Percentiles rank a stretch among this genome's conserved stretches.
These are phyloP conservation scores for Euplagia quadripunctaria DNA, from an alignment of 2,888 invertebrate species.

Conservation along the genomic window DNA sequence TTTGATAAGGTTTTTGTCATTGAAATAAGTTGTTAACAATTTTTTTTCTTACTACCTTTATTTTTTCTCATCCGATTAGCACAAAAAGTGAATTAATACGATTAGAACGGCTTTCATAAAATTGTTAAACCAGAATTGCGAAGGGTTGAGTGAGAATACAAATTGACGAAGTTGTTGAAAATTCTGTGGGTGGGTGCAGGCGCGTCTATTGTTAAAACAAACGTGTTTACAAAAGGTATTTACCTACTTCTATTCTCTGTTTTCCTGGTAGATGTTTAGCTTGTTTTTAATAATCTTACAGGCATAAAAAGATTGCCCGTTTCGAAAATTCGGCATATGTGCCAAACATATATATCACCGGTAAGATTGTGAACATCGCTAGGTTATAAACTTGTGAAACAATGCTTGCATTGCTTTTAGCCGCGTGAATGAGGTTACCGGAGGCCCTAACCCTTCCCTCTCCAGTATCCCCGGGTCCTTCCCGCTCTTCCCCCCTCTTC, in stretches of 20 bases:
- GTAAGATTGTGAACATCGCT: no score
- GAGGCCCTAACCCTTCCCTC: no score
- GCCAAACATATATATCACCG: no score
- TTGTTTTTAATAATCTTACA: background rate
- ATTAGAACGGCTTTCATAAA: constrained; percentile 16
- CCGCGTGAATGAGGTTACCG: no score
- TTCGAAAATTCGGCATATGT: no score
- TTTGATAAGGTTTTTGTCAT: background rate
- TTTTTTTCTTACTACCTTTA: background rate
- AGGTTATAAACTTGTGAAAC: no score
- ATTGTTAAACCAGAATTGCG: constrained; percentile 21
- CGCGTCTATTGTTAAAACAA: constrained; percentile 29
- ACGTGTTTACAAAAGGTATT: constrained; percentile 21
- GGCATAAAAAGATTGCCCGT: no score
- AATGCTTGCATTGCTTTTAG: no score
- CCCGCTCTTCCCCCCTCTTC: no score
- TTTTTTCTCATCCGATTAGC: background rate
- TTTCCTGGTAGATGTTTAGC: constrained; percentile 23
- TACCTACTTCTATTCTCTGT: constrained; percentile 7
- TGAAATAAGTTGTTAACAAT: background rate
- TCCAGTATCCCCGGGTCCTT: no score
- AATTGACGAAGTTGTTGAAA: constrained; percentile 43
- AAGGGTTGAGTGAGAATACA: constrained; percentile 21
- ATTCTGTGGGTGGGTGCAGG: constrained; percentile 14
- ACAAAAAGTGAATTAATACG: constrained; percentile 19